Conservation (phyloP, 2,888 invertebrate genomes). For the Cephus rjabovi region DNA sequence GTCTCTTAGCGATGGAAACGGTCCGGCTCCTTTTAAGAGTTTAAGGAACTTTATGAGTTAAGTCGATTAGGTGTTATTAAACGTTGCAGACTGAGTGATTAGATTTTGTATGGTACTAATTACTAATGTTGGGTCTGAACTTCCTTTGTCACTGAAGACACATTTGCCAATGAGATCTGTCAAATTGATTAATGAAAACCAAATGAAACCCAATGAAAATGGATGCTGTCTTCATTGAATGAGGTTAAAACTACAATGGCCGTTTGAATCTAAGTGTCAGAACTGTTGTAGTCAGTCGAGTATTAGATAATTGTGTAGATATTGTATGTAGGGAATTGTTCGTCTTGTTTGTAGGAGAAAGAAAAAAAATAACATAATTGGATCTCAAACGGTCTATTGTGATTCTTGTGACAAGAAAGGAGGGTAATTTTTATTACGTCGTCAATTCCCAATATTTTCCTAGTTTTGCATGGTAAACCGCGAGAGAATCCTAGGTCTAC, state of each 20-base stretch:
- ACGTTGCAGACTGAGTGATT: constrained; percentile 36
- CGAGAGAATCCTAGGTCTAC: too few species aligned
- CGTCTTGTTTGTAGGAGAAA: constrained; percentile 2
- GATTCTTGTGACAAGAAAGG: too few species aligned
- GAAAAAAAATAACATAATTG: constrained; percentile 14
- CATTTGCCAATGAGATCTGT: constrained; percentile 9
- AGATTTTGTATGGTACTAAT: constrained; percentile 34
- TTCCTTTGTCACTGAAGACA: constrained; percentile 16
- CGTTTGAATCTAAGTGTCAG: constrained; percentile 9
- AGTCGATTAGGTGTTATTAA: constrained; percentile 33
- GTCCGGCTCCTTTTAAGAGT: constrained; percentile 44
- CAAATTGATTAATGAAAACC: constrained; percentile 7
- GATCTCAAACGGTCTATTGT: constrained; percentile 21
- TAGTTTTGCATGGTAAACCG: too few species aligned
- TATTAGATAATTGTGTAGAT: constrained; percentile 19
- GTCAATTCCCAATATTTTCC: too few species aligned
- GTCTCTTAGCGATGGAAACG: constrained; percentile 30
- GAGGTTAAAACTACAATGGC: background rate
- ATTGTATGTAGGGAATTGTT: constrained; percentile 13
- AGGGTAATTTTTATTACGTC: too few species aligned
- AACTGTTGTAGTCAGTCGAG: constrained; percentile 22
- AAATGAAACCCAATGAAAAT: background rate
- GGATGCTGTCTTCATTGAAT: background rate
- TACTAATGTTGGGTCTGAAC: constrained; percentile 33
- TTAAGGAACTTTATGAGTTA: constrained; percentile 30